Percentiles rank a stretch among this genome's conserved stretches.
Conservation (phyloP, 2,113 vertebrate genomes). For the Nyctereutes procyonoides region DNA sequence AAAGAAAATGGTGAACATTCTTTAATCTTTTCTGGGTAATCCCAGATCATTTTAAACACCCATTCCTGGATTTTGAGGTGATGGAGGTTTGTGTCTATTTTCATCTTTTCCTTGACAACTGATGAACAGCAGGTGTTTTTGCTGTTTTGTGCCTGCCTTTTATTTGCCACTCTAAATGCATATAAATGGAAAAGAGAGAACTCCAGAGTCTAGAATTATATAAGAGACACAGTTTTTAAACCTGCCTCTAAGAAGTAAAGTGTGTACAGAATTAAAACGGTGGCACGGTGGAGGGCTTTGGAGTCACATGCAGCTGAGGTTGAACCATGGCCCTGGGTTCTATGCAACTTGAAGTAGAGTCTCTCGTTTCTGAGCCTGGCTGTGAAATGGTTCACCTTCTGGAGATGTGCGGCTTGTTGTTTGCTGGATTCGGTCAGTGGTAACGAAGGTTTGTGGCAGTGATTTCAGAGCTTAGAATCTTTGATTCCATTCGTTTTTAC, state of each 20-base stretch:
- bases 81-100: neutral
- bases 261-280: accelerated
- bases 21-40: neutral
- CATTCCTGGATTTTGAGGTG: neutral
- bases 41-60: neutral
- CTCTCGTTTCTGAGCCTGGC: neutral
- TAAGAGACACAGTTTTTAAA: neutral
- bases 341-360: neutral
- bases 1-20: neutral
- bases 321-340: neutral
- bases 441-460: neutral
- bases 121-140: neutral
- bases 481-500: neutral
- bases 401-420: accelerated
- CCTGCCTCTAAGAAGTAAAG: neutral
- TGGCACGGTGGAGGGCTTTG: accelerated
- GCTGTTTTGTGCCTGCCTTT: neutral
- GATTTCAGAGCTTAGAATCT: neutral
- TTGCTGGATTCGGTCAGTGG: neutral
- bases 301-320: neutral
- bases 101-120: neutral
- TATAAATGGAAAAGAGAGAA: neutral
- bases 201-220: neutral
- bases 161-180: neutral
- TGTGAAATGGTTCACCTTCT: accelerated